A percentile compares a stretch with the other conserved stretches of the same genome.
Conservation (phyloP, 2,888 invertebrate genomes). For the Harpagoxenus sublaevis region DNA sequence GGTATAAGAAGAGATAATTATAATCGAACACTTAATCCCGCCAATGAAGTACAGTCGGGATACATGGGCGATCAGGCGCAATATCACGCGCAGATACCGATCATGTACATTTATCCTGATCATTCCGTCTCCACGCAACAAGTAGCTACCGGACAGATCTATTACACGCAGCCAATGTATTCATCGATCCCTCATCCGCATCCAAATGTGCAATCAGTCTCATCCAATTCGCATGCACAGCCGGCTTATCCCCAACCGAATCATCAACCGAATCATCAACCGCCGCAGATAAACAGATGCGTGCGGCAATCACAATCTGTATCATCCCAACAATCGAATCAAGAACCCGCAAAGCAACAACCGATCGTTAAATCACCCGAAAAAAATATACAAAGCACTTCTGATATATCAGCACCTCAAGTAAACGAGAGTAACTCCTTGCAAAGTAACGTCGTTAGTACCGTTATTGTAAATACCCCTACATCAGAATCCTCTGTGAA, state of each 20-base stretch:
- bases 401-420: slow-evolving; percentile 74
- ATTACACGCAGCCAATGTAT: slow-evolving; percentile 73
- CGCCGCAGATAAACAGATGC: slow-evolving; percentile 86
- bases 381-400: slow-evolving; percentile 74
- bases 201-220: slow-evolving; percentile 73
- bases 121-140: slow-evolving; percentile 74
- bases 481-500: slow-evolving; percentile 75
- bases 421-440: slow-evolving; percentile 73
- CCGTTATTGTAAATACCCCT: slow-evolving; percentile 80
- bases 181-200: slow-evolving; percentile 76
- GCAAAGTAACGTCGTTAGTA: slow-evolving; percentile 78
- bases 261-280: slow-evolving; percentile 73
- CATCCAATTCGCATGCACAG: slow-evolving; percentile 81
- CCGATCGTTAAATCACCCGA: slow-evolving; percentile 73
- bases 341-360: slow-evolving; percentile 70
- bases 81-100: slow-evolving; percentile 72
- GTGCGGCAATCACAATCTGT: slow-evolving; percentile 79
- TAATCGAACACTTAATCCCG: slow-evolving; percentile 76
- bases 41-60: slow-evolving; percentile 78
- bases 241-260: slow-evolving; percentile 79
- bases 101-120: slow-evolving; percentile 74
- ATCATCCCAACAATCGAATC: slow-evolving; percentile 84
- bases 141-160: slow-evolving; percentile 73
- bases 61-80: slow-evolving; percentile 78
- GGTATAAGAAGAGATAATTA: slow-evolving; percentile 77